Evolutionary conservation across 2,888 invertebrate species (phyloP), one percentile per base, ranked within the genome.

Genomic region (Drosophila anomelani): DNA sequence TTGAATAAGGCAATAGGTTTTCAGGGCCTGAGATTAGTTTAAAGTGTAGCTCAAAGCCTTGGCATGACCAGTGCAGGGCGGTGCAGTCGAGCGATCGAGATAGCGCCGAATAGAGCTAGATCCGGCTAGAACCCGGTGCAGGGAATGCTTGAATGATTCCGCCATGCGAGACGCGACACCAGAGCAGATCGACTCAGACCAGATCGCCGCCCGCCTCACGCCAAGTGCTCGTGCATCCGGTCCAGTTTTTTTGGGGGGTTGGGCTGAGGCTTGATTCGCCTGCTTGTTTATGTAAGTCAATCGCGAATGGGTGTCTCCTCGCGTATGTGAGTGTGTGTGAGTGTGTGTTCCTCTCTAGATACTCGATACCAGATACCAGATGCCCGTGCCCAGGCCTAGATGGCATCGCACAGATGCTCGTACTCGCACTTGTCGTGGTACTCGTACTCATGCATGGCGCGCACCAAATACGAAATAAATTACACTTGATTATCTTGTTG

Each of bases 401-500:
- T 79, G 74, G 26, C 67, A 67, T 64, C 66, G 67, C 47, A 47
- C 57, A 74, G 68, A 59, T 68, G 61, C 66, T 68, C 55, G 53
- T 73, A 78, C 74, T 80, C 46, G 51, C 55, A 55, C 61, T 64
- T 49, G 57, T 63, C 38, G 72, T 59, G 39, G 54, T 72, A 46
- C 67, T 67, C 53, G 63, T 55, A 36, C 66, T 87, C 85, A 87
- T 87, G 88, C 85, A 86, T 86, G 71, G 77, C 83, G 85, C 72
- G 77, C 77, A 81, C 78, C 75, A 88, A 90, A 91, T 91, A 88
- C 86, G 84, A 90, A 90, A 91, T 91, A 91, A 91, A 90, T 90
- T 90, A 88, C 87, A 90, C 87, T 90, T 91, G 91, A 90, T 90
- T 91, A 86, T 89, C 89, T 89, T 83, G 83, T 88, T 86, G 79